Base-by-base conservation (phyloP, 2,888 invertebrate genomes). In the Hyposoter didymator region DNA sequence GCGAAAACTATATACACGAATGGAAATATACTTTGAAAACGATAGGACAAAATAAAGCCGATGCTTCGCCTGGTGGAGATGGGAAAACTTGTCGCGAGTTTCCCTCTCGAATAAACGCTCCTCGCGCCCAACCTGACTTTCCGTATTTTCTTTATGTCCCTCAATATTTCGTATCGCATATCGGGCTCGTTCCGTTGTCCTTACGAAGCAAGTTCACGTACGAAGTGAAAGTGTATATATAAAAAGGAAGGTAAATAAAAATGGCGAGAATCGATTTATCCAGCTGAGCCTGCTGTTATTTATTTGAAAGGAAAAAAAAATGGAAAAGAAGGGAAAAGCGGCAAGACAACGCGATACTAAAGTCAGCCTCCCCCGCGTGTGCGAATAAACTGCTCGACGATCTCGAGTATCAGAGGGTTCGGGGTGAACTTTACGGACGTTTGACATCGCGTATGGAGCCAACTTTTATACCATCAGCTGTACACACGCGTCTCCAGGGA, bases 401-500 rank as follows among this genome's bases (percentile, higher is more conserved):
- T 69, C 64, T 76, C 52, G 67, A 74, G 73, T 74, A 73, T 62
- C 66, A 74, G 67, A 55, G 55, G 52, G 73, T 55, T 47, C 35
- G 78, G 78, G n/a, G 22, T 74, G 43, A n/a, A 59, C 35, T 72
- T 28, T 32, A 64, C n/a, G 78, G 67, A 69, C 19, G 52, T 59
- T 28, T 74, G 62, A 64, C 84, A 67, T 76, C 72, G 72, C 52
- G 32, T 10, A 35, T 6, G 19, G 59, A 28, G 28, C 59, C 28
- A 22, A 59, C 39, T 66, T 39, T 19, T 64, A 45, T 28, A 70
- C 49, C n/a, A 62, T 73, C 35, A 43, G 47, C 45, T 47, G 49
- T 78, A 62, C 59, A 62, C 55, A 81, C 81, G 81, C 76, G 76
- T 78, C 84, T 35, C 72, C 19, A 8, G 84, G 73, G 84, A 78